These are phyloP conservation scores for Thripadectes ignobilis DNA, from an alignment of 2,797 vertebrate species.

Conservation along the genomic window DNA sequence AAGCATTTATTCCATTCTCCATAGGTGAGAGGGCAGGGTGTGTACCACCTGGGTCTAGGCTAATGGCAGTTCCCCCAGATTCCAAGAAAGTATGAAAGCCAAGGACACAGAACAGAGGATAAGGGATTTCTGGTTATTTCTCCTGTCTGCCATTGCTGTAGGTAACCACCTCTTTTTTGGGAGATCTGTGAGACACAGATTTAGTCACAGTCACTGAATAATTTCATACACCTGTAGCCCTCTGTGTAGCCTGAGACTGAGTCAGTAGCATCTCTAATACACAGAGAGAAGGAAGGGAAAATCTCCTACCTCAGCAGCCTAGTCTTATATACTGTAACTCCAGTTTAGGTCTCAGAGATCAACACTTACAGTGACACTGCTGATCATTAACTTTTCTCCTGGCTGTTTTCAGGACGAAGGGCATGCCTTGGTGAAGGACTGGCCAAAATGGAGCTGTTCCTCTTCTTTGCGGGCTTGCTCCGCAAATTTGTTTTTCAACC, in stretches of 20 bases:
- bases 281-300: neutral
- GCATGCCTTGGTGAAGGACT: slow-evolving; percentile 76
- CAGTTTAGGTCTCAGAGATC: neutral
- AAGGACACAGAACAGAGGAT: neutral
- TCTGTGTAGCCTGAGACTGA: neutral
- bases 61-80: neutral
- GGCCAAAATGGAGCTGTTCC: slow-evolving; percentile 79
- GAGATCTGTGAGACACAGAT: neutral
- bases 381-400: neutral
- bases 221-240: neutral
- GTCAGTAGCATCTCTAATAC: neutral
- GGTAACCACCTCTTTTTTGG: neutral
- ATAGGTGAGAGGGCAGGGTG: slow-evolving; percentile 40
- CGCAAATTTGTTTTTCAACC: slow-evolving; percentile 73
- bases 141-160: neutral
- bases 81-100: neutral
- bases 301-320: neutral
- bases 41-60: neutral
- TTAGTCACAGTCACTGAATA: neutral
- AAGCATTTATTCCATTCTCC: slow-evolving; percentile 70
- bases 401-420: slow-evolving; percentile 60
- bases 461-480: slow-evolving; percentile 78
- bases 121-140: neutral
- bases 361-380: neutral
- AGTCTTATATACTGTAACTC: neutral